A percentile compares a stretch with the other conserved stretches of the same genome.
Evolutionary conservation across 2,113 vertebrate genomes (phyloP).

Genomic region (Todiramphus saurophagus): DNA sequence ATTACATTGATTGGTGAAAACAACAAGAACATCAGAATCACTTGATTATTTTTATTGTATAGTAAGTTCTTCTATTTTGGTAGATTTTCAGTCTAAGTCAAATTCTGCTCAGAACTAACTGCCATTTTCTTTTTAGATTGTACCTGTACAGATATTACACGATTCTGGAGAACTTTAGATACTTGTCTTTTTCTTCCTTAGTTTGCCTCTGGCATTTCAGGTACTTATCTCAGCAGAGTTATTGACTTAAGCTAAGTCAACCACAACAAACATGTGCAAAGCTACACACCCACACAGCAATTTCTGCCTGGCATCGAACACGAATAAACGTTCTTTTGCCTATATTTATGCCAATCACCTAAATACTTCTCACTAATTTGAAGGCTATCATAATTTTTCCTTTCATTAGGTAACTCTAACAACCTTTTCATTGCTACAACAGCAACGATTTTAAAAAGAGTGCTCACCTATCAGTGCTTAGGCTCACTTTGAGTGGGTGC

Average conservation of each 20-base stretch:
- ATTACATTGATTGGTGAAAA: neutral
- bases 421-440: neutral
- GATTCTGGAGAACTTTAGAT: neutral
- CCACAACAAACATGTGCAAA: neutral
- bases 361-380: neutral
- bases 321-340: neutral
- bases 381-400: neutral
- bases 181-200: neutral
- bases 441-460: neutral
- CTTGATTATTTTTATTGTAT: neutral
- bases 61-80: neutral
- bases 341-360: neutral
- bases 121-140: neutral
- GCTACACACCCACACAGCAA: neutral
- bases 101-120: neutral
- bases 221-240: slow-evolving; percentile 8
- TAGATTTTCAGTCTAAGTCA: neutral
- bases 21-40: neutral
- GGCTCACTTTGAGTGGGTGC: neutral
- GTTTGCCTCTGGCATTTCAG: neutral
- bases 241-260: neutral
- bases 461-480: neutral
- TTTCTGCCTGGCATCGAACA: neutral
- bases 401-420: neutral
- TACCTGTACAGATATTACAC: neutral